Evolutionary conservation across 64 coral and sea anemone genomes (phyloP).

Genomic region (Actinia tenebrosa): DNA sequence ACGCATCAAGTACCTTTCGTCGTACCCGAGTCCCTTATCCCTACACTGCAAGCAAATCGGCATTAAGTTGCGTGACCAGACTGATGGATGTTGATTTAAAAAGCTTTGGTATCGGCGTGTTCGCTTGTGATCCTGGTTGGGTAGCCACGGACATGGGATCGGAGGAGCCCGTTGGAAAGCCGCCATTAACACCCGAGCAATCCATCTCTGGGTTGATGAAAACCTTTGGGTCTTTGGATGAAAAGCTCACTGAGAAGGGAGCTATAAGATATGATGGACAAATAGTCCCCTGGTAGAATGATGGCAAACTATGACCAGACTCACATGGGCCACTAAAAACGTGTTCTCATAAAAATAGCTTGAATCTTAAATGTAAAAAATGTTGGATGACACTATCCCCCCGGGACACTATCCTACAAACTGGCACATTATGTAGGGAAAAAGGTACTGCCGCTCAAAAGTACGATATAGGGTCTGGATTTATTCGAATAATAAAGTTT

Average conservation of each 20-base stretch:
- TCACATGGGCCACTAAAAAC: too few relatives aligned
- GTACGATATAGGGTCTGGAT: too few relatives aligned
- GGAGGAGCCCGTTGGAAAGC: not conserved
- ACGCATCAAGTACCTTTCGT: constrained; percentile 19
- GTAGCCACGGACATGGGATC: constrained; percentile 55
- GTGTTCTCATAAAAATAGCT: too few relatives aligned
- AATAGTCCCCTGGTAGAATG: not conserved
- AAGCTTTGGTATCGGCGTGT: constrained; percentile 33
- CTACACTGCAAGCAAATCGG: constrained; percentile 50
- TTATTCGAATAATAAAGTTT: too few relatives aligned
- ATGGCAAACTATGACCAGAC: too few relatives aligned
- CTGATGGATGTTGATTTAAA: constrained; percentile 47
- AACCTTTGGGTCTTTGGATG: constrained; percentile 32
- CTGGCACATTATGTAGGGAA: too few relatives aligned
- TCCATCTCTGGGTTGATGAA: constrained; percentile 42
- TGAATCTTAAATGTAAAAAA: too few relatives aligned
- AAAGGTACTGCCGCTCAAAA: too few relatives aligned
- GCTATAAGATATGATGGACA: not conserved
- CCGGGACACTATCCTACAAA: too few relatives aligned
- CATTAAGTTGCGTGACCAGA: constrained; percentile 43
- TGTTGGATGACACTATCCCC: too few relatives aligned
- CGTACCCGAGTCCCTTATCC: not conserved
- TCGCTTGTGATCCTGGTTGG: constrained; percentile 51
- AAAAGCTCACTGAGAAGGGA: not conserved
- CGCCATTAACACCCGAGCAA: constrained; percentile 12